phyloP scores from a whole-genome alignment of 1,140 invertebrate species.

The Philopotamus ludificatus region DNA sequence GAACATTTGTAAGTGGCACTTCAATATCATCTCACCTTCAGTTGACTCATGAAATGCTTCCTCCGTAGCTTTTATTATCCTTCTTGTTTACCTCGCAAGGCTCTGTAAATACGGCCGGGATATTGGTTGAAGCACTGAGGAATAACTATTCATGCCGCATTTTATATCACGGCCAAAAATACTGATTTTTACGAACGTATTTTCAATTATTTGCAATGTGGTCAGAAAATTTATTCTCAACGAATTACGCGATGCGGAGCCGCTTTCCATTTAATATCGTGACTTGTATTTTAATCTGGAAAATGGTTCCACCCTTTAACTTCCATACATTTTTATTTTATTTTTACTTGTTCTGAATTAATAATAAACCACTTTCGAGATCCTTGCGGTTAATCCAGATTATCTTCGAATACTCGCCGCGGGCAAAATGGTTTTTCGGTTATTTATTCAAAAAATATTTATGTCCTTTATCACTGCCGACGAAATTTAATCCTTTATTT shows the following conservation, averaged over 20 bases:
- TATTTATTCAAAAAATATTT: no score
- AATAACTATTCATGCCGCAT: no score
- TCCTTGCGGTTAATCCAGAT: conserved; percentile 14
- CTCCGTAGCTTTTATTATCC: conserved; percentile 14
- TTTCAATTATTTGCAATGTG: no score
- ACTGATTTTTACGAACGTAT: no score
- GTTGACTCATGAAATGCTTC: conserved; percentile 7
- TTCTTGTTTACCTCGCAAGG: conserved; percentile 5
- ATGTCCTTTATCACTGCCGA: no score
- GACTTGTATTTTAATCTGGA: conserved; percentile 24
- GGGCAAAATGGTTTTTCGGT: conserved; percentile 6
- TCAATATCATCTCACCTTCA: conserved; percentile 18
- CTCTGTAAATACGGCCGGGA: background rate
- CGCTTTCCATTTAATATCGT: background rate
- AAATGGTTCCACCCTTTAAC: conserved; percentile 14
- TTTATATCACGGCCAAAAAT: no score
- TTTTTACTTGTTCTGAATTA: no score
- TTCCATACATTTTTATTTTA: no score
- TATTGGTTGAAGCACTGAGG: background rate
- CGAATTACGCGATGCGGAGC: no score
- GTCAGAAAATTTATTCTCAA: no score
- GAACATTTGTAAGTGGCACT: conserved; percentile 16
- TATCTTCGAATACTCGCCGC: conserved; percentile 17
- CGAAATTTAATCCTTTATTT: no score
- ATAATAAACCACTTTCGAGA: conserved; percentile 17